Conservation (phyloP, 2,888 invertebrate species). For the Sphaerophoria rueppellii region DNA sequence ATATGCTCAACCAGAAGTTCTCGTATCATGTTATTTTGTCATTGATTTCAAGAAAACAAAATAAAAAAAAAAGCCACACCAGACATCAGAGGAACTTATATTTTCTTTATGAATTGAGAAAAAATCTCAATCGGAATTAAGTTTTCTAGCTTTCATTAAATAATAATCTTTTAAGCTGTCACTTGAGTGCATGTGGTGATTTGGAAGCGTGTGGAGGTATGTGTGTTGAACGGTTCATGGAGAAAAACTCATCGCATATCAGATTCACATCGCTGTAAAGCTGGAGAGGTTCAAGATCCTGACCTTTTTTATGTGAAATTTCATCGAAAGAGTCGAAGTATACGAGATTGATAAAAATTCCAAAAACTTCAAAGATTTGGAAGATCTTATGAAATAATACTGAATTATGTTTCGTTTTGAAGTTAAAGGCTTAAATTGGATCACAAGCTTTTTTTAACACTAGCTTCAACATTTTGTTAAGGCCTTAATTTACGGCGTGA, state of each 20-base stretch:
- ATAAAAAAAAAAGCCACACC: not conserved
- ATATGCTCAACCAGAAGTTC: not conserved
- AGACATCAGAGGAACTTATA: not conserved
- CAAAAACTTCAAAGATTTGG: no score
- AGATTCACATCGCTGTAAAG: constrained; percentile 9
- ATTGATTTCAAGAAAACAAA: constrained; percentile 2
- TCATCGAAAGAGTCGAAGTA: constrained; percentile 5
- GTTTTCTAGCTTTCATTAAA: constrained; percentile 26
- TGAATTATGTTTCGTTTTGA: no score
- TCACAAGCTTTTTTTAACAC: no score
- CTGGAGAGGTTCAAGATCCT: constrained; percentile 21
- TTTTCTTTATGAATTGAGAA: constrained; percentile 6
- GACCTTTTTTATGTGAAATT: constrained; percentile 15
- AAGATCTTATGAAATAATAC: no score
- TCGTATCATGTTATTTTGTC: constrained; percentile 14
- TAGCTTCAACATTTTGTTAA: no score
- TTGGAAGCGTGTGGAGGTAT: not conserved
- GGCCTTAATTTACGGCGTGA: no score
- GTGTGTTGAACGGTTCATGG: not conserved
- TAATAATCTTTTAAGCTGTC: constrained; percentile 33
- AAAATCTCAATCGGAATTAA: constrained; percentile 3
- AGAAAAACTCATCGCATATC: constrained; percentile 3
- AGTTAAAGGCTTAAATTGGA: no score
- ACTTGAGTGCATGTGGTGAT: not conserved
- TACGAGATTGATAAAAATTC: not conserved